A percentile compares a stretch with the other conserved stretches of the same genome.
Conservation (phyloP, 1,140 invertebrate genomes). For the Araneus ventricosus region DNA sequence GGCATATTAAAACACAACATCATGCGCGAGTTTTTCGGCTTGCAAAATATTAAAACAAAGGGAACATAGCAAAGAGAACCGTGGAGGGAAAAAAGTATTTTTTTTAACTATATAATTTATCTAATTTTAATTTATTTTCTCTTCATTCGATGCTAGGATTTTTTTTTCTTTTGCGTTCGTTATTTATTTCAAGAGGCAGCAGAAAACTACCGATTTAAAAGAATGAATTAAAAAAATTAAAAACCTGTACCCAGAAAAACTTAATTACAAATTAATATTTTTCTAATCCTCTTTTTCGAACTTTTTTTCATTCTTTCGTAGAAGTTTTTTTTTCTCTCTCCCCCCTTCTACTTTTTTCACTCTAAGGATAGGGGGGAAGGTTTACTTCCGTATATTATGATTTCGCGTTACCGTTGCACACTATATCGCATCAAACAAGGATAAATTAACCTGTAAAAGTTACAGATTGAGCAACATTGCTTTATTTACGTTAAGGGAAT, state of each 20-base stretch:
- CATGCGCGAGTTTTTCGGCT: background rate
- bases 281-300: slow-evolving; percentile 68
- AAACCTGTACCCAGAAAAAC: slow-evolving; percentile 71
- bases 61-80: slow-evolving; percentile 16
- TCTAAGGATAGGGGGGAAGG: background rate
- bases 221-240: slow-evolving; percentile 66
- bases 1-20: slow-evolving; percentile 69
- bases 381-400: slow-evolving; percentile 65
- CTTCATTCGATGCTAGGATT: slow-evolving; percentile 56
- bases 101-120: slow-evolving; percentile 75
- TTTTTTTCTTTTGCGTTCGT: slow-evolving; percentile 8
- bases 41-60: slow-evolving; percentile 69
- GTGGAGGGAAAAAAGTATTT: background rate
- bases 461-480: slow-evolving; percentile 66
- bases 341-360: background rate
- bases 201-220: slow-evolving; percentile 52
- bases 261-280: slow-evolving; percentile 76
- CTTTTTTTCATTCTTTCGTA: slow-evolving; percentile 25
- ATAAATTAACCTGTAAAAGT: slow-evolving; percentile 74
- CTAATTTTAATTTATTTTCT: slow-evolving; percentile 75
- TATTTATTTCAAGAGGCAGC: slow-evolving; percentile 58
- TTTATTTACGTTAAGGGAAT: slow-evolving; percentile 62
- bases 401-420: slow-evolving; percentile 30
- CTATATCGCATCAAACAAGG: slow-evolving; percentile 62
- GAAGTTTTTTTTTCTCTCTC: slow-evolving; percentile 20